Conservation (phyloP, 2,113 vertebrate genomes). For the Tor tambroides region DNA sequence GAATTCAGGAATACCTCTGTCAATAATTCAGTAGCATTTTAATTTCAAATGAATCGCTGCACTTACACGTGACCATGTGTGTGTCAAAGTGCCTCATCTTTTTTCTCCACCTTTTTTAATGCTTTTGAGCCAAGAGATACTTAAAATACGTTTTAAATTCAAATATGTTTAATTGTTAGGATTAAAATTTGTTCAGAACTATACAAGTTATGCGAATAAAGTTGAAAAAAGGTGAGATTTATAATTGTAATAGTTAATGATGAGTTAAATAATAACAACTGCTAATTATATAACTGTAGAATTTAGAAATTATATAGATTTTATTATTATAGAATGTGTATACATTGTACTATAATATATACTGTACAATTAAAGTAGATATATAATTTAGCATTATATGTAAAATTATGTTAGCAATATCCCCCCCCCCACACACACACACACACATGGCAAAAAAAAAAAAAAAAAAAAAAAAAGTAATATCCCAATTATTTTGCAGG, state of each 20-base stretch:
- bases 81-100: conserved; percentile 38
- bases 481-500: not conserved
- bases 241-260: too few relatives aligned
- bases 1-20: conserved; percentile 73
- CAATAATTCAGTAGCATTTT: conserved; percentile 80
- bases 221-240: too few relatives aligned
- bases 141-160: not conserved
- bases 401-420: not conserved
- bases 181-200: too few relatives aligned
- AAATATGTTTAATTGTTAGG: not conserved
- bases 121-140: conserved; percentile 3
- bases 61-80: conserved; percentile 41
- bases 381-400: not conserved
- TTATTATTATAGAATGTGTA: too few relatives aligned
- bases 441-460: too few relatives aligned
- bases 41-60: conserved; percentile 68
- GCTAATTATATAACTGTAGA: too few relatives aligned
- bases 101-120: conserved; percentile 26
- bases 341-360: not conserved
- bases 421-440: too few relatives aligned
- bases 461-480: too few relatives aligned
- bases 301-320: too few relatives aligned
- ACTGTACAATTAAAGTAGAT: not conserved
- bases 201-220: too few relatives aligned
- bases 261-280: too few relatives aligned